These are phyloP conservation scores for Cephus cinctus DNA, from an alignment of 1,140 invertebrate species.

Conservation along the genomic window DNA sequence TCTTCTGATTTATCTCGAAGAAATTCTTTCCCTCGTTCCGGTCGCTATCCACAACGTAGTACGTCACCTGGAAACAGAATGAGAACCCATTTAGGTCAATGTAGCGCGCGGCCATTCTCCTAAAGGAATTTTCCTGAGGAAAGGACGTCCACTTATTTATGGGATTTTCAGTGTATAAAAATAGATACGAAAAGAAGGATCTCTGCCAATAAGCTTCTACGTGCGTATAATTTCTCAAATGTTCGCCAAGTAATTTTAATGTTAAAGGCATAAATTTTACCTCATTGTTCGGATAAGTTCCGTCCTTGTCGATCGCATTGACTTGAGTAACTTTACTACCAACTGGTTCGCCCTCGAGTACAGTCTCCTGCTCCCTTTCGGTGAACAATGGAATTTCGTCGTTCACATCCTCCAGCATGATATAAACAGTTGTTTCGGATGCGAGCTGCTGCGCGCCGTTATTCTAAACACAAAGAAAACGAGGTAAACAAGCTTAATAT, in stretches of 20 bases:
- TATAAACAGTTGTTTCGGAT: slow-evolving; percentile 90
- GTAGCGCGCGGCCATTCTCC: not conserved
- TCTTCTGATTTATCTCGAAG: slow-evolving; percentile 92
- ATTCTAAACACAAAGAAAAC: slow-evolving; percentile 65
- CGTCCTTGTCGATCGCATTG: slow-evolving; percentile 94
- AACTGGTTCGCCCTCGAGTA: slow-evolving; percentile 88
- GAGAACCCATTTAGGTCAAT: not conserved
- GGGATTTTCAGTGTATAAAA: too few species aligned
- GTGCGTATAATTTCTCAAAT: too few species aligned
- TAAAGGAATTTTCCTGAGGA: too few species aligned
- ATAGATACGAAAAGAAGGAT: too few species aligned
- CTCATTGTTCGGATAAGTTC: slow-evolving; percentile 91
- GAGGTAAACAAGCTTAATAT: slow-evolving; percentile 3
- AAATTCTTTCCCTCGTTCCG: slow-evolving; percentile 91
- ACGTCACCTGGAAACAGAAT: slow-evolving; percentile 69
- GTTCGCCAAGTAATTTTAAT: too few species aligned
- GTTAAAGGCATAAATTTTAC: too few species aligned
- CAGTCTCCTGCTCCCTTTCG: slow-evolving; percentile 91
- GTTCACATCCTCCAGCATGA: slow-evolving; percentile 93
- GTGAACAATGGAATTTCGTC: slow-evolving; percentile 95
- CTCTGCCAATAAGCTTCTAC: too few species aligned
- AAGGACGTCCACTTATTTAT: too few species aligned
- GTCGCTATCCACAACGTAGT: slow-evolving; percentile 86
- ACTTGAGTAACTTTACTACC: slow-evolving; percentile 95
- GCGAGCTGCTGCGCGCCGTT: slow-evolving; percentile 93